phyloP scores from a whole-genome alignment of 2,113 vertebrate species.

The Oncorhynchus keta region DNA sequence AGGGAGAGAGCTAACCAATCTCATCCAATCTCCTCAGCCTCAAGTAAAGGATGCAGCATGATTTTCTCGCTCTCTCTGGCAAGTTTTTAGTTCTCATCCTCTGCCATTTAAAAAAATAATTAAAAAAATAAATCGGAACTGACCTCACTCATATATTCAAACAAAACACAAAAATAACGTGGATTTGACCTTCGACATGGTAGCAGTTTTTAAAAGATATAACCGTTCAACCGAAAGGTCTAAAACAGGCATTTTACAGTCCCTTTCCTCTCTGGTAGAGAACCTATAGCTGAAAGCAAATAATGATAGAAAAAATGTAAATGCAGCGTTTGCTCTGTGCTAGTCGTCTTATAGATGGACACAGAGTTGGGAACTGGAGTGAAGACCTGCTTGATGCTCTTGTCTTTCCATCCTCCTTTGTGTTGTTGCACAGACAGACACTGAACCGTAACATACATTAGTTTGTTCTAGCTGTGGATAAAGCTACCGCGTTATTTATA shows the following conservation, averaged over 20 bases:
- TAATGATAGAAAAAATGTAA: not conserved
- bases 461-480: too few species aligned
- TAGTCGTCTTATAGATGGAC: not conserved
- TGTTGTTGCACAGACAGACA: too few species aligned
- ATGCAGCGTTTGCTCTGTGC: not conserved
- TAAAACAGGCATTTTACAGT: slow-evolving; percentile 49
- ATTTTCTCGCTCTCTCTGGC: too few species aligned
- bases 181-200: slow-evolving; percentile 20
- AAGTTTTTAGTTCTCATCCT: too few species aligned
- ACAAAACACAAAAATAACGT: slow-evolving; percentile 16
- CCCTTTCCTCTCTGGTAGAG: slow-evolving; percentile 63
- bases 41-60: not conserved
- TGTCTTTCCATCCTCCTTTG: too few species aligned
- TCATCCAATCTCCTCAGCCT: not conserved
- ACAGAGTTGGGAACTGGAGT: slow-evolving; percentile 5
- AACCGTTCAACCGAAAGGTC: slow-evolving; percentile 8
- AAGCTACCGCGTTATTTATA: too few species aligned
- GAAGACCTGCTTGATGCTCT: too few species aligned
- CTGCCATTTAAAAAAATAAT: slow-evolving; percentile 17
- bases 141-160: slow-evolving; percentile 29
- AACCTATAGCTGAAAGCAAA: slow-evolving; percentile 41
- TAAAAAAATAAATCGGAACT: not conserved
- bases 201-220: slow-evolving; percentile 4
- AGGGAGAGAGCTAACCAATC: not conserved
- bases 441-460: too few species aligned